Evolutionary conservation across 2,113 vertebrate genomes (phyloP).

Genomic region (Ptychochromis oligacanthus): DNA sequence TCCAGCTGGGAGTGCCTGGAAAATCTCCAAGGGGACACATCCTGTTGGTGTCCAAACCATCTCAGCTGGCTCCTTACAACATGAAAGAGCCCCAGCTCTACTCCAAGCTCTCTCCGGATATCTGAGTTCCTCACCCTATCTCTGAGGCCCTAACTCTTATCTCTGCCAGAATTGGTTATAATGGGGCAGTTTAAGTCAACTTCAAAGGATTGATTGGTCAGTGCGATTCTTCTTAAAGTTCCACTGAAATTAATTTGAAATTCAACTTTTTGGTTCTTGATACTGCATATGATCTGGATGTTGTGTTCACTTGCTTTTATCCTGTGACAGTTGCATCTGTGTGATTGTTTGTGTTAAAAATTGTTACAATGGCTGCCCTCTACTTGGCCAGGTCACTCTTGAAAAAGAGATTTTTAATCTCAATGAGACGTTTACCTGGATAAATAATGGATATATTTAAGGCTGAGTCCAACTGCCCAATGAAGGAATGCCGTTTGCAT

Average conservation of each 20-base stretch:
- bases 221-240: too few species aligned
- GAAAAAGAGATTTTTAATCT: too few species aligned
- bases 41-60: not conserved
- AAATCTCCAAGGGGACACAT: not conserved
- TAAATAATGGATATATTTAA: too few species aligned
- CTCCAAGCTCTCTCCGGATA: too few species aligned
- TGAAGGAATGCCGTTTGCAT: too few species aligned
- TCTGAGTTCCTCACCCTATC: not conserved
- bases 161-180: not conserved
- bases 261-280: not conserved
- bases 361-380: too few species aligned
- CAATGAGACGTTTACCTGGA: too few species aligned
- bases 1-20: not conserved
- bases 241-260: too few species aligned
- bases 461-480: too few species aligned
- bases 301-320: not conserved
- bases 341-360: not conserved
- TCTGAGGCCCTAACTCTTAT: not conserved
- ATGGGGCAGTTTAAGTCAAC: not conserved
- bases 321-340: not conserved
- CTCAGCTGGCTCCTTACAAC: not conserved
- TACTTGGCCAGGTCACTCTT: too few species aligned
- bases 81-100: not conserved
- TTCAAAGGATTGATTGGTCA: not conserved
- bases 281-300: not conserved